Base-by-base conservation (phyloP, 2,113 vertebrate species). In the Hypomesus transpacificus region DNA sequence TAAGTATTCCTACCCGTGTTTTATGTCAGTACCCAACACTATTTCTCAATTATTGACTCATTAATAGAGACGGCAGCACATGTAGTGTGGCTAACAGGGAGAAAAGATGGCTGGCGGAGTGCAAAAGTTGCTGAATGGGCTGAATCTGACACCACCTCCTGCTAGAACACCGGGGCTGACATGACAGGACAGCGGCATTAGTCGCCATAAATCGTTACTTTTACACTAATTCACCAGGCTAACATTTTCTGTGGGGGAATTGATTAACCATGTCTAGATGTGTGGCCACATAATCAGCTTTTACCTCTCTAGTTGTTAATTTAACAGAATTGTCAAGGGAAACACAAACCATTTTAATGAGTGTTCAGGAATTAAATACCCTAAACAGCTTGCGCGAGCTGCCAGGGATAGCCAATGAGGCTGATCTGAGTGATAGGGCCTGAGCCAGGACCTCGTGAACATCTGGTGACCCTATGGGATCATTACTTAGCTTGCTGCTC, bases 11-110 rank as follows among this genome's bases (percentile, higher is more conserved):
- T 84, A 86, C 87, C 86, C 73, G 76, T 89, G 91, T 88, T 93
- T 93, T 92, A 92, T 89, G 91, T 89, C 88, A 86, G 89, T 87
- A 84, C 86, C 84, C 83, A 90, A 90, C 87, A 89, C 87, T 90
- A 92, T 92, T 93, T 94, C 92, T 93, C 94, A 93, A 95, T 94
- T 92, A 94, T 89, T 88, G 90, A 89, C 90, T 92, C 93, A 92
- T 95, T 95, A 95, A 96, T 93, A 94, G 93, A 78, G 80, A 74
- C 73, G 81, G 88, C 88, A 85, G 87, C 89, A 88, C 91, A 93
- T 91, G 91, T 80, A 51, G 84, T 76, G 86, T 86, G 84, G 68
- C 88, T 86, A 88, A 89, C 89, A 89, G 79, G 88, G 84, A 86
- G 78, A 85, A 89, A 91, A 92, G 93, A 91, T 76, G 88, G 89